A percentile compares a stretch with the other conserved stretches of the same genome.
Evolutionary conservation across 2,888 invertebrate genomes (phyloP).

Genomic region (Venustoraphidia nigricollis): DNA sequence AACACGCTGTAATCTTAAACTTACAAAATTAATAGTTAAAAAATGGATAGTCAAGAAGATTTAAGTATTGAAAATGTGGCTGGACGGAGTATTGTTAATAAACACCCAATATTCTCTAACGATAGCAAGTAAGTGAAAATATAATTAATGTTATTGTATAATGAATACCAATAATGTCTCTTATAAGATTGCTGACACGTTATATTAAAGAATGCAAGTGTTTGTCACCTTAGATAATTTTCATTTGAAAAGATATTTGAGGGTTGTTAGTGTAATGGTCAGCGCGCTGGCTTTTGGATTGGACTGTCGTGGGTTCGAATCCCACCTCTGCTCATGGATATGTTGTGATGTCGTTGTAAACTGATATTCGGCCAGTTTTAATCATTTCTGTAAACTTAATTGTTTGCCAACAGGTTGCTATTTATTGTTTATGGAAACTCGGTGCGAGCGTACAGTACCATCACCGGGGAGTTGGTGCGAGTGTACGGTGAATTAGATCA

Average conservation of each 20-base stretch:
- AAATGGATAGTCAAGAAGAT: conserved; percentile 20
- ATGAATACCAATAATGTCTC: no score
- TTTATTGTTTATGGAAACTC: conserved; percentile 41
- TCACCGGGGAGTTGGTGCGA: conserved; percentile 45
- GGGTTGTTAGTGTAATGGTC: no score
- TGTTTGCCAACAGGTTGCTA: conserved; percentile 33
- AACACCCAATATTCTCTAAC: conserved; percentile 43
- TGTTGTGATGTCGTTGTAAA: no score
- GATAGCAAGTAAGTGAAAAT: conserved; percentile 40
- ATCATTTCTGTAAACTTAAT: neutral
- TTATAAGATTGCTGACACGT: no score
- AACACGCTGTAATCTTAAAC: no score
- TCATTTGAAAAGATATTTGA: no score
- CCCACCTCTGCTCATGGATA: no score
- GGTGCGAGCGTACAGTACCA: conserved; percentile 44
- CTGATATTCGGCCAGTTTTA: no score
- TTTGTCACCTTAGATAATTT: no score
- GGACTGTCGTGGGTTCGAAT: no score
- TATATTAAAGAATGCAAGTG: no score
- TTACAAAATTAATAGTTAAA: neutral
- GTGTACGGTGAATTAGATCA: conserved; percentile 36
- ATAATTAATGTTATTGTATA: neutral
- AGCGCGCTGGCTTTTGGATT: no score
- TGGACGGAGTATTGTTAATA: conserved; percentile 43
- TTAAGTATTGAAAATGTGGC: conserved; percentile 38